A percentile compares a stretch with the other conserved stretches of the same genome.
Evolutionary conservation across 2,888 invertebrate species (phyloP).

Genomic region (Xiphydria camelus): DNA sequence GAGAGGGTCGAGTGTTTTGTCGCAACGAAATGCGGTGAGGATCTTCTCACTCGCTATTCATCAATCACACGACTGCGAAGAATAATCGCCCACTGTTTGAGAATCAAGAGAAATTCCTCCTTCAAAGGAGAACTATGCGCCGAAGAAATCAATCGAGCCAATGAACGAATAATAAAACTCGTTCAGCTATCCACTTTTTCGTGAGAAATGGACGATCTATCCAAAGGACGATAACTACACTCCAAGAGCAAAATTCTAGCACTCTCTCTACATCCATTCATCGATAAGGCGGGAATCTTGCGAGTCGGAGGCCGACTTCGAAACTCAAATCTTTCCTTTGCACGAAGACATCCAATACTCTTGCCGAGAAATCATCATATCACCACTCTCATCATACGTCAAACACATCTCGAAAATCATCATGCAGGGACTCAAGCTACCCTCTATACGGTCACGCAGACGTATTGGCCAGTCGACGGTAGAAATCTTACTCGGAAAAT

Average conservation of each 20-base stretch:
- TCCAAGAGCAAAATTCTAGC: slow-evolving; percentile 16
- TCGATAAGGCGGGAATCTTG: slow-evolving; percentile 24
- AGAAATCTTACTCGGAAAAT: slow-evolving; percentile 11
- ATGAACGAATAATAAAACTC: background rate
- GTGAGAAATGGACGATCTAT: slow-evolving; percentile 1
- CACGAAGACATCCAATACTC: slow-evolving; percentile 25
- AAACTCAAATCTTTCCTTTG: slow-evolving; percentile 15
- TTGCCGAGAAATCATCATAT: slow-evolving; percentile 25
- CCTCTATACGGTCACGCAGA: slow-evolving; percentile 13
- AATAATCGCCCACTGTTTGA: slow-evolving; percentile 1
- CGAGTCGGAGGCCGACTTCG: slow-evolving; percentile 31
- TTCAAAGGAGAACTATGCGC: background rate
- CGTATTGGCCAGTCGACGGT: slow-evolving; percentile 17
- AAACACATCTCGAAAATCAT: slow-evolving; percentile 22
- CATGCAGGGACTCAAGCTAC: slow-evolving; percentile 28
- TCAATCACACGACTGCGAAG: background rate
- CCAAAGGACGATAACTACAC: background rate
- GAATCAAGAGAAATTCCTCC: background rate
- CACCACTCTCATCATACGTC: slow-evolving; percentile 26
- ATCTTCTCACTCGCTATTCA: slow-evolving; percentile 3
- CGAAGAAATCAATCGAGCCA: slow-evolving; percentile 7
- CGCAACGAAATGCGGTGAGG: background rate
- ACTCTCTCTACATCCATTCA: slow-evolving; percentile 26
- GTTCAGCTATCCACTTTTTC: slow-evolving; percentile 7
- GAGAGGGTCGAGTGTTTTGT: background rate